Percentiles rank a stretch among this genome's conserved stretches.
Conservation (phyloP, 2,113 vertebrate genomes). For the Caranx ignobilis region DNA sequence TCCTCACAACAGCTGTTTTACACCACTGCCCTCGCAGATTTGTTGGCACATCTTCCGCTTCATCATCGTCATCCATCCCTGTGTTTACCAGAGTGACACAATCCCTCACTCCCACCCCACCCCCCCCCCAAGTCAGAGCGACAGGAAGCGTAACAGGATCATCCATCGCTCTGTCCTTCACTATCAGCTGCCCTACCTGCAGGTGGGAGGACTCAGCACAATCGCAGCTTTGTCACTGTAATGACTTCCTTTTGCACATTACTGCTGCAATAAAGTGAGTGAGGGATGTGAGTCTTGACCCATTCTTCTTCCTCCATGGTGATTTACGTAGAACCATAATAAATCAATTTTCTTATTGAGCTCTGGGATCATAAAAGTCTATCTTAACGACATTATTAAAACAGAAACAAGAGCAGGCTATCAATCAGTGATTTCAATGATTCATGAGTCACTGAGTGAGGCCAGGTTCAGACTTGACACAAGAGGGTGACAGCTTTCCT, state of each 20-base stretch:
- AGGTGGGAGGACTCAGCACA: not conserved
- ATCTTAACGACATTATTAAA: slow-evolving; percentile 24
- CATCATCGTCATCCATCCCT: slow-evolving; percentile 7
- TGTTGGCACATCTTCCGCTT: slow-evolving; percentile 18
- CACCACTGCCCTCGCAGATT: slow-evolving; percentile 24
- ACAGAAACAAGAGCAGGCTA: not conserved
- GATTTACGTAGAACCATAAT: slow-evolving; percentile 1
- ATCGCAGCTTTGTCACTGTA: slow-evolving; percentile 40
- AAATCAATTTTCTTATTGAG: slow-evolving; percentile 17
- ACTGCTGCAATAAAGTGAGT: slow-evolving; percentile 11
- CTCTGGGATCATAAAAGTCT: slow-evolving; percentile 23
- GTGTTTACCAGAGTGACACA: not conserved
- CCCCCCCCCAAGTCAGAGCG: not conserved
- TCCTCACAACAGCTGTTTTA: slow-evolving; percentile 45
- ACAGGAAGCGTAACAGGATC: slow-evolving; percentile 18
- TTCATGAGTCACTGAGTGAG: not conserved
- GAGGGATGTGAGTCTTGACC: slow-evolving; percentile 3
- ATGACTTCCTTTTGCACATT: slow-evolving; percentile 36
- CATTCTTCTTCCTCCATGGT: slow-evolving; percentile 22
- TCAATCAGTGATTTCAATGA: slow-evolving; percentile 22
- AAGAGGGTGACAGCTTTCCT: not conserved
- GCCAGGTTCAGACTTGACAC: not conserved
- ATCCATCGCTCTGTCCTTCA: slow-evolving; percentile 49
- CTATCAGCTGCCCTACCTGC: slow-evolving; percentile 20
- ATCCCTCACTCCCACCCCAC: slow-evolving; percentile 15